Conservation (phyloP, 2,113 vertebrate genomes). For the Sprattus sprattus region DNA sequence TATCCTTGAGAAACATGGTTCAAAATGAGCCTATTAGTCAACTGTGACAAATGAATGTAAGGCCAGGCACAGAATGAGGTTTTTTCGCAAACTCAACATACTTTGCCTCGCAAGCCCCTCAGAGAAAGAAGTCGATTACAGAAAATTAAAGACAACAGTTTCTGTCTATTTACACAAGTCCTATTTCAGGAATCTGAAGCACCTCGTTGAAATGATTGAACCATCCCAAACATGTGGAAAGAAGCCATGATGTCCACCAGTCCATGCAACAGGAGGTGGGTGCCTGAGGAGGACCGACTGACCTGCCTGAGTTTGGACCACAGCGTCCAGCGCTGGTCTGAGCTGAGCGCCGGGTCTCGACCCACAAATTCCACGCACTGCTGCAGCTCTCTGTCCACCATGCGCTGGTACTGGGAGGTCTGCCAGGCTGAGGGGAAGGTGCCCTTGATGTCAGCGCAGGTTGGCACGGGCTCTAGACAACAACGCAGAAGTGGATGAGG, state of each 20-base stretch:
- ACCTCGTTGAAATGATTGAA: neutral
- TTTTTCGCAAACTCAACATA: neutral
- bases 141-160: neutral
- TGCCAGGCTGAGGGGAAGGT: slow-evolving; percentile 85
- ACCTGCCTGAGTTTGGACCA: slow-evolving; percentile 80
- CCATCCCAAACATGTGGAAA: neutral
- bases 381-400: slow-evolving; percentile 73
- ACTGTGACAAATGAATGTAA: neutral
- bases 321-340: slow-evolving; percentile 70
- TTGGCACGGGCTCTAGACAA: slow-evolving; percentile 75
- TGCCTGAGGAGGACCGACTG: slow-evolving; percentile 38
- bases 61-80: neutral
- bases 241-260: neutral
- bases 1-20: neutral
- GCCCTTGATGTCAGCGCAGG: slow-evolving; percentile 78
- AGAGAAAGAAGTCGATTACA: neutral
- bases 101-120: neutral
- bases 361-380: slow-evolving; percentile 76
- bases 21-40: too few relatives aligned
- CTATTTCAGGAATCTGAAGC: neutral
- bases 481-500: neutral
- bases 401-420: slow-evolving; percentile 73
- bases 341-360: slow-evolving; percentile 70
- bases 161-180: neutral
- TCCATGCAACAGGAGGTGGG: neutral